Percentiles rank a stretch among this genome's conserved stretches.
These are phyloP conservation scores for Agapornis roseicollis DNA, from an alignment of 2,113 vertebrate genomes.

Conservation along the genomic window DNA sequence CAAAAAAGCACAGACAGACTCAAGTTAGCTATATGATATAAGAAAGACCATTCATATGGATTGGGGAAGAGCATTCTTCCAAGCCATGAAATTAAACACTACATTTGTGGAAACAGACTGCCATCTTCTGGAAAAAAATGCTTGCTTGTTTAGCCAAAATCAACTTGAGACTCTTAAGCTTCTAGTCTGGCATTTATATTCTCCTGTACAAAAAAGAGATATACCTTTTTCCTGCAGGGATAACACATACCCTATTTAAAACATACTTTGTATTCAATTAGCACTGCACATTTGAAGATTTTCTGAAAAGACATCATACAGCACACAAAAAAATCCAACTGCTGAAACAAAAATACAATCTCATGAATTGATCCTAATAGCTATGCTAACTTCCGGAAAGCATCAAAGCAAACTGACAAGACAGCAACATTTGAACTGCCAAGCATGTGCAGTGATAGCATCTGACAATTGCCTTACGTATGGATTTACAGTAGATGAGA, in stretches of 20 bases:
- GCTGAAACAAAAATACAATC: background rate
- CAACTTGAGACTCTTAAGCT: background rate
- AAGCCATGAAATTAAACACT: background rate
- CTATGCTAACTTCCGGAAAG: background rate
- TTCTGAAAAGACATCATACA: background rate
- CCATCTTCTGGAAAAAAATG: slow-evolving; percentile 70
- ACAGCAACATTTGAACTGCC: background rate
- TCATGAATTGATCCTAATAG: background rate
- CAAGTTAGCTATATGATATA: background rate
- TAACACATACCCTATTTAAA: background rate
- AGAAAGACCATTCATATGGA: background rate
- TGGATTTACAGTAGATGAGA: background rate
- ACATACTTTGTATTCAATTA: background rate
- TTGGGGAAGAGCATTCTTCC: background rate
- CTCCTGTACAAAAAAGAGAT: background rate
- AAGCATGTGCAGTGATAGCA: background rate
- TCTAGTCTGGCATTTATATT: background rate
- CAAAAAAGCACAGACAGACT: background rate
- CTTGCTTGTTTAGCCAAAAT: background rate
- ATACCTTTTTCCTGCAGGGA: background rate
- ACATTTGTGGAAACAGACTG: slow-evolving; percentile 43
- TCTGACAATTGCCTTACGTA: background rate
- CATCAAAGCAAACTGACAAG: background rate
- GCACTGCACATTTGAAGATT: background rate
- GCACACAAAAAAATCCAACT: background rate